phyloP scores from a whole-genome alignment of 35 echinoderm and acorn worm species.

The Acanthaster planci region DNA sequence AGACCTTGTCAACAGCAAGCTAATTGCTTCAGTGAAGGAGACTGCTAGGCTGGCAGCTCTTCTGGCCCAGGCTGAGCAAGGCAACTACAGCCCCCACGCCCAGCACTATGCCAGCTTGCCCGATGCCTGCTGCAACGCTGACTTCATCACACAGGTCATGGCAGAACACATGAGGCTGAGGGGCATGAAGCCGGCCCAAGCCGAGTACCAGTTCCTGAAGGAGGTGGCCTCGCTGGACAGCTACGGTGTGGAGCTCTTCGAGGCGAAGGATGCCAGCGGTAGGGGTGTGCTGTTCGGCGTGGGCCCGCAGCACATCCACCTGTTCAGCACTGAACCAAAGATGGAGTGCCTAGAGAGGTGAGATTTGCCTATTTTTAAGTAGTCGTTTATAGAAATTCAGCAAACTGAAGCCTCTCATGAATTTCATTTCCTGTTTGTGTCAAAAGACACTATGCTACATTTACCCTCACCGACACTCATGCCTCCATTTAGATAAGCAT shows the following conservation, averaged over 20 bases:
- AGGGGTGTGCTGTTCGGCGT: slow-evolving; percentile 45
- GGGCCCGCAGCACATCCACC: slow-evolving; percentile 55
- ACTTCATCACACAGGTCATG: slow-evolving; percentile 41
- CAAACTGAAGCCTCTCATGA: background rate
- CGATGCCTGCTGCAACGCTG: slow-evolving; percentile 12
- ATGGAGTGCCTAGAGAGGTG: slow-evolving; percentile 50
- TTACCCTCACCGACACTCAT: too few species aligned
- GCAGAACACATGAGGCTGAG: slow-evolving; percentile 66
- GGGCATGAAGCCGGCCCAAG: slow-evolving; percentile 59
- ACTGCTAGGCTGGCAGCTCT: slow-evolving; percentile 66
- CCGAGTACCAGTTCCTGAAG: slow-evolving; percentile 51
- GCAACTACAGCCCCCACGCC: slow-evolving; percentile 39
- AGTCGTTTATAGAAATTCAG: background rate
- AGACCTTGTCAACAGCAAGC: slow-evolving; percentile 49
- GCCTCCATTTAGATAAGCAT: too few species aligned
- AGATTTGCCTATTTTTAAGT: background rate
- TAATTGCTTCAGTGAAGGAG: slow-evolving; percentile 54
- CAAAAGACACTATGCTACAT: too few species aligned
- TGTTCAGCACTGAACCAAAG: slow-evolving; percentile 28
- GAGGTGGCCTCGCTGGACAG: slow-evolving; percentile 56
- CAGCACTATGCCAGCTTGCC: slow-evolving; percentile 39
- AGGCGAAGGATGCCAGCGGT: slow-evolving; percentile 41
- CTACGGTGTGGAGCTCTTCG: slow-evolving; percentile 71
- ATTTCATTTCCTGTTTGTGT: too few species aligned
- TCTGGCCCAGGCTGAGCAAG: slow-evolving; percentile 69